Base-by-base conservation (phyloP, 1,140 invertebrate genomes). In the Tenebrio molitor region DNA sequence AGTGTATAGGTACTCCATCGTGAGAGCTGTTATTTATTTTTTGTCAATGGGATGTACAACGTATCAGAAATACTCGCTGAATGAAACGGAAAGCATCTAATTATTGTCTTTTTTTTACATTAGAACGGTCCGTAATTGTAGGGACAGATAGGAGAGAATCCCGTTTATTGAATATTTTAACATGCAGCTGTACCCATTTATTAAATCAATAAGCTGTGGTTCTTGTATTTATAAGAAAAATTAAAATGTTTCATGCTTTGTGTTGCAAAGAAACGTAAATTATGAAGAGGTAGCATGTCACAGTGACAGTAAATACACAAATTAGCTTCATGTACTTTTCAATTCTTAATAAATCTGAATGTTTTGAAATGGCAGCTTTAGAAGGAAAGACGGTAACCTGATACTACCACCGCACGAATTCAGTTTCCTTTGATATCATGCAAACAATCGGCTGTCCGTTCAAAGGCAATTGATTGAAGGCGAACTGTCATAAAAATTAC, bases 221-320 rank as follows among this genome's bases (percentile, higher is more conserved):
- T 42, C 23, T 68, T 46, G 65, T 68, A 46, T 46, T 68, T 68
- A 66, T 21, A 42, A 66, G 64, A 65, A 41, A 39, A 65, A 65
- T 65, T 65, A 65, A 65, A 65, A 65, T 42, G 62, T 65, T 65
- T 65, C 33, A 65, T 65, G 62, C 10, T 42, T 39, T 42, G 14
- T 46, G 10, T 46, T 33, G 41, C 36, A 42, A 44, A 44, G 65
- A 50, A 33, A 68, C 15, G 8, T 68, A 29, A 68, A 68, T 68
- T 67, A 68, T 68, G 16, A 29, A 44, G 1, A 46, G 42, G 16
- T 68, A 68, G 65, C 65, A 68, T 68, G 65, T 46, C 65, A 44
- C 16, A 16, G 41, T 68, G 65, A 68, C 65, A 68, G 39, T 68
- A 68, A 68, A 68, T 68, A 68, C 42, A 68, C 65, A 68, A 68